Conservation (phyloP, 2,113 vertebrate genomes). For the Myocastor coypus region DNA sequence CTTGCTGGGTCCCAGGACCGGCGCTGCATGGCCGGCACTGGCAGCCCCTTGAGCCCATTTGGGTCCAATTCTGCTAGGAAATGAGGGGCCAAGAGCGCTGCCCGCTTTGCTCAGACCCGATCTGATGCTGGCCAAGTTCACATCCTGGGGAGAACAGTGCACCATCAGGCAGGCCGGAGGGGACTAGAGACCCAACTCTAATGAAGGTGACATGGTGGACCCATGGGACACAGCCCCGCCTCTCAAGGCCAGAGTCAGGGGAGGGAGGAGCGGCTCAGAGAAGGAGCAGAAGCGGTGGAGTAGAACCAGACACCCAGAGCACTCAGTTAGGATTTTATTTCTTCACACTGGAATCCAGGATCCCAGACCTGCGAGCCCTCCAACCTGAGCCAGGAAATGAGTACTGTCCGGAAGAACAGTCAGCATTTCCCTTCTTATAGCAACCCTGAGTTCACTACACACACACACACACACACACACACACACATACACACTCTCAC, state of each 20-base stretch:
- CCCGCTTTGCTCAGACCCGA: rapidly evolving
- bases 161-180: background rate
- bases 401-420: background rate
- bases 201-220: rapidly evolving
- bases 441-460: too few relatives aligned
- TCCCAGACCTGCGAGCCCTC: background rate
- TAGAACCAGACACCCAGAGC: too few relatives aligned
- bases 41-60: background rate
- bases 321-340: background rate
- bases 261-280: background rate
- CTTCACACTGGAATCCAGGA: background rate
- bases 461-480: too few relatives aligned
- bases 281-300: rapidly evolving
- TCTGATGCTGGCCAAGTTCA: background rate
- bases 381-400: background rate
- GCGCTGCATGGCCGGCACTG: background rate
- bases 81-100: rapidly evolving
- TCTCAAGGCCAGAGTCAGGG: background rate
- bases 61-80: background rate
- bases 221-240: rapidly evolving
- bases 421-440: background rate
- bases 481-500: background rate
- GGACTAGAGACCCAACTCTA: background rate
- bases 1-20: background rate
- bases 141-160: background rate